Percentiles rank a stretch among this genome's conserved stretches.
phyloP scores from a whole-genome alignment of 92 coral and sea anemone species.

The Galaxea fascicularis region DNA sequence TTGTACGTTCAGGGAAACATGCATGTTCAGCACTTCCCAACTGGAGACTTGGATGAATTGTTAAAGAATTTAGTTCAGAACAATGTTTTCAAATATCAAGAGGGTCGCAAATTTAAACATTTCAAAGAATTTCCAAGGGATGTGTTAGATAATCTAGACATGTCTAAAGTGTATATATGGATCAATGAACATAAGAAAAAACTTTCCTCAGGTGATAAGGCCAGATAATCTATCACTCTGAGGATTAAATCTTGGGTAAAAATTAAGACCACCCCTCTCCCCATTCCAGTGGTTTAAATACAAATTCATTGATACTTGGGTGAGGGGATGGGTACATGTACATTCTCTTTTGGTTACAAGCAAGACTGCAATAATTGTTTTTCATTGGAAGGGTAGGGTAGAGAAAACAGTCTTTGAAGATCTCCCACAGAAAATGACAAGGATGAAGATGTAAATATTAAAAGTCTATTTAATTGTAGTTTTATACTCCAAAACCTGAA shows the following conservation, averaged over 20 bases:
- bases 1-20: slow-evolving; percentile 44
- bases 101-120: slow-evolving; percentile 43
- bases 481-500: slow-evolving; percentile 8
- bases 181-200: slow-evolving; percentile 49
- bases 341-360: slow-evolving; percentile 3
- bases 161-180: slow-evolving; percentile 37
- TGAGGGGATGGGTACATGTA: slow-evolving; percentile 5
- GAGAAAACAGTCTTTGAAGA: slow-evolving; percentile 4
- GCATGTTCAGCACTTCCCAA: slow-evolving; percentile 6
- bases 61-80: slow-evolving; percentile 17
- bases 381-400: background rate
- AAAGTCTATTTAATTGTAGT: background rate
- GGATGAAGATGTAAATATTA: background rate
- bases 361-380: background rate
- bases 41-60: slow-evolving; percentile 44
- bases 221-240: slow-evolving; percentile 22
- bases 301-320: background rate
- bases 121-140: slow-evolving; percentile 34
- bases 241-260: background rate
- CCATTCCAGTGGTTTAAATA: background rate
- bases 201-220: slow-evolving; percentile 41
- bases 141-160: slow-evolving; percentile 20
- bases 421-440: background rate
- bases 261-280: background rate
- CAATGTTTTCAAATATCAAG: slow-evolving; percentile 26